A percentile compares a stretch with the other conserved stretches of the same genome.
Conservation (phyloP, 2,797 vertebrate species). For the Vipera ursinii region DNA sequence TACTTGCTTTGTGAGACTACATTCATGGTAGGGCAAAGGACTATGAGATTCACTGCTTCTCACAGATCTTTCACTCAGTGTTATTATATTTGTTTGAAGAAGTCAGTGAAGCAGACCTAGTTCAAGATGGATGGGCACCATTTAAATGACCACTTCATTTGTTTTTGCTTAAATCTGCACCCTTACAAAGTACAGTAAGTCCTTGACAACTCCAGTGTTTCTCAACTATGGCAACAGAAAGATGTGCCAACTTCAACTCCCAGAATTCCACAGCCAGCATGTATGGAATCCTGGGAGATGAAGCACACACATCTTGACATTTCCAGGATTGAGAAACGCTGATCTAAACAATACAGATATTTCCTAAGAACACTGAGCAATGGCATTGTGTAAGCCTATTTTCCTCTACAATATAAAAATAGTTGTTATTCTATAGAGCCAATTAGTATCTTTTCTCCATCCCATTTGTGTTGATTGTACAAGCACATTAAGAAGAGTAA, state of each 20-base stretch:
- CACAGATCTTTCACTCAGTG: background rate
- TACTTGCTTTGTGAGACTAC: background rate
- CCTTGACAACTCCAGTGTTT: background rate
- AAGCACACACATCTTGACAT: background rate
- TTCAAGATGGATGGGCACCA: background rate
- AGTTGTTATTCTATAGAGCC: slow-evolving; percentile 32
- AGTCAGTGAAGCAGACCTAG: background rate
- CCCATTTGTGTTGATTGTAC: slow-evolving; percentile 28
- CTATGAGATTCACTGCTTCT: background rate
- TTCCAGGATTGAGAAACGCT: background rate
- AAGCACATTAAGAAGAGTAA: slow-evolving; percentile 41
- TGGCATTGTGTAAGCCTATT: slow-evolving; percentile 21
- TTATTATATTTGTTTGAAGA: background rate
- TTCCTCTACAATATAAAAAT: background rate
- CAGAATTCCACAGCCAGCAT: background rate
- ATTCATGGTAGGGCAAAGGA: background rate
- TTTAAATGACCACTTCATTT: background rate
- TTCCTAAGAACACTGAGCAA: background rate
- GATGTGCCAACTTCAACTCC: background rate
- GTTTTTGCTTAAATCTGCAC: slow-evolving; percentile 27
- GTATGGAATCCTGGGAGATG: background rate
- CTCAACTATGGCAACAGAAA: background rate
- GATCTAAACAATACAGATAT: background rate
- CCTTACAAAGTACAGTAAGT: slow-evolving; percentile 35
- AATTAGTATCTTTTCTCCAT: background rate